phyloP scores from a whole-genome alignment of 1,140 invertebrate genomes.

The Lineus longissimus region DNA sequence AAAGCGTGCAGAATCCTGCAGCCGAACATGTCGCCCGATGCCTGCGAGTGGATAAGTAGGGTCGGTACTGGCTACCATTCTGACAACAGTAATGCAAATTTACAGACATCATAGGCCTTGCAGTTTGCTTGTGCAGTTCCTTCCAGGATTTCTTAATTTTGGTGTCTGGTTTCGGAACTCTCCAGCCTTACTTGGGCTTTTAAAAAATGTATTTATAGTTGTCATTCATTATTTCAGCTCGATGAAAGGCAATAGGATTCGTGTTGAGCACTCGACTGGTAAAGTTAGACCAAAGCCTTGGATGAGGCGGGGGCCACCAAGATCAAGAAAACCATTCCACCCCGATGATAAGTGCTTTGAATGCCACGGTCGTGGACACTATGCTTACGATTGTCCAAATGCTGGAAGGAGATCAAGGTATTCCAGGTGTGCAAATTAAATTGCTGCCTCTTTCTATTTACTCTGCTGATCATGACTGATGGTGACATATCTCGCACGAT shows the following conservation, averaged over 20 bases:
- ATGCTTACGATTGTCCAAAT: conserved; percentile 75
- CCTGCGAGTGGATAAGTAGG: no score
- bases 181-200: no score
- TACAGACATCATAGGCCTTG: no score
- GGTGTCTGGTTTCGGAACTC: no score
- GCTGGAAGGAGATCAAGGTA: conserved; percentile 12
- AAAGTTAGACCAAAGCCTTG: conserved; percentile 57
- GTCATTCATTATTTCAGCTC: conserved; percentile 62
- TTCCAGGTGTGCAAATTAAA: conserved; percentile 6
- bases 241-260: conserved; percentile 81
- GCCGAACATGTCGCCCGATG: no score
- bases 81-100: no score
- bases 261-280: conserved; percentile 88
- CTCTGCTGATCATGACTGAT: conserved; percentile 8
- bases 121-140: no score
- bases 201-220: no score
- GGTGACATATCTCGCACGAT: no score
- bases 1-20: no score
- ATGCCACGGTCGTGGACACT: conserved; percentile 86
- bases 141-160: no score
- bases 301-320: conserved; percentile 35
- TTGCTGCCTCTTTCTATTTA: conserved; percentile 9
- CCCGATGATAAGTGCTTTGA: conserved; percentile 87
- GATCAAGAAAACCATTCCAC: conserved; percentile 61
- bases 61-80: no score